Percentiles rank a stretch among this genome's conserved stretches.
Conservation (phyloP, 2,797 vertebrate genomes). For the Carduelis carduelis region DNA sequence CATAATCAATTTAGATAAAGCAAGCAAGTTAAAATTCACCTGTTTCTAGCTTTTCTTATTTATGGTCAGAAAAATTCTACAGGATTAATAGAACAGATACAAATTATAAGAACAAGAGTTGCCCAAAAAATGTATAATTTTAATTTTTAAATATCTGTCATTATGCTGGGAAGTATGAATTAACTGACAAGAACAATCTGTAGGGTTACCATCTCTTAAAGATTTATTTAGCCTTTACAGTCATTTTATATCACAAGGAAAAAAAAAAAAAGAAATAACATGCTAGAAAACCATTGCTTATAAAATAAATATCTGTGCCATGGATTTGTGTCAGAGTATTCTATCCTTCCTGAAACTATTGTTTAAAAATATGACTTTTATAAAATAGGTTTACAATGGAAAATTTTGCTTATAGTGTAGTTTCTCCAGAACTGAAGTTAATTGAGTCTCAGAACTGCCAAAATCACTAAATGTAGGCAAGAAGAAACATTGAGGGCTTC, state of each 20-base stretch:
- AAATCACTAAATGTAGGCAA: conserved; percentile 18
- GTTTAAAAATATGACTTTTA: neutral
- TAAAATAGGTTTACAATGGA: neutral
- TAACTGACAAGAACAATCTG: neutral
- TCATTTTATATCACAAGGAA: neutral
- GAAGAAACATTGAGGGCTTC: neutral
- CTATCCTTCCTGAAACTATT: neutral
- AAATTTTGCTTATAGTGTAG: conserved; percentile 33
- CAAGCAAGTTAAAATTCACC: neutral
- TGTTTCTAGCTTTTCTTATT: neutral
- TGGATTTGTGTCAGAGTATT: neutral
- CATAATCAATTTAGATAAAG: neutral
- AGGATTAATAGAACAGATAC: neutral
- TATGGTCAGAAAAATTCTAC: neutral
- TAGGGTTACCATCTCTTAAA: neutral
- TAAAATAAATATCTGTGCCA: neutral
- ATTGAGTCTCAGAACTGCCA: conserved; percentile 56
- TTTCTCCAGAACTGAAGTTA: conserved; percentile 40
- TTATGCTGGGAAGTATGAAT: neutral
- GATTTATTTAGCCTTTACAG: neutral
- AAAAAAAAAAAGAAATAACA: neutral
- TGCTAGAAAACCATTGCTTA: neutral
- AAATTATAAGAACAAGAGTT: neutral
- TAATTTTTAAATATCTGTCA: neutral
- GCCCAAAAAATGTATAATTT: neutral